phyloP scores from a whole-genome alignment of 2,113 vertebrate genomes.

The Neotoma lepida region DNA sequence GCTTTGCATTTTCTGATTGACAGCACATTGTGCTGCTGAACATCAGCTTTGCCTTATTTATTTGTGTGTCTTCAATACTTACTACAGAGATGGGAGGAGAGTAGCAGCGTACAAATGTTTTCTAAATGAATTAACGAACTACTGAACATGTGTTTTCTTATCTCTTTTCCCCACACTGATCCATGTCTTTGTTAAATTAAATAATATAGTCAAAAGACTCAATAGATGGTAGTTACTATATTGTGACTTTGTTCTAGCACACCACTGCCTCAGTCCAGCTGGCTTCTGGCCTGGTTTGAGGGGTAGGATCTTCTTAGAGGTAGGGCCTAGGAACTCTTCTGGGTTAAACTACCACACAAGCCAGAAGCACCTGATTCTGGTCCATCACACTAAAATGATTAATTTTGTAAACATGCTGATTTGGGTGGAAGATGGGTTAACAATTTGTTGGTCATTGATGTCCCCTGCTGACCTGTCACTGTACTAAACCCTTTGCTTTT shows the following conservation, averaged over 20 bases:
- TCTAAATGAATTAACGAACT: background rate
- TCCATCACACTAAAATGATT: background rate
- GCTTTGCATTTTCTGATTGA: background rate
- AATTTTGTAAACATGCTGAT: slow-evolving; percentile 6
- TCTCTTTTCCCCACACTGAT: background rate
- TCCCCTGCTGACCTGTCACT: background rate
- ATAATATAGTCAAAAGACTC: slow-evolving; percentile 16
- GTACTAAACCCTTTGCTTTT: background rate
- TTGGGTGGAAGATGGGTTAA: slow-evolving; percentile 9
- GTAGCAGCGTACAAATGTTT: background rate
- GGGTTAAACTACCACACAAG: background rate
- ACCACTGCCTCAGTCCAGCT: background rate
- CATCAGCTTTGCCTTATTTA: background rate
- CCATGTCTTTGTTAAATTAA: slow-evolving; percentile 32
- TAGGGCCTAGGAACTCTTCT: background rate
- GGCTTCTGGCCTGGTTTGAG: background rate
- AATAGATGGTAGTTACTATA: background rate
- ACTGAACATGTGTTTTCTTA: background rate
- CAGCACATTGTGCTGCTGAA: background rate
- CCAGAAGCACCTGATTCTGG: background rate
- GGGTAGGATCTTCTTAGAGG: rapidly evolving
- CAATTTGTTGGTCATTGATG: background rate
- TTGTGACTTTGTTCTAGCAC: background rate
- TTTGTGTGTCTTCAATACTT: background rate
- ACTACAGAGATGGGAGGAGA: background rate